A percentile compares a stretch with the other conserved stretches of the same genome.
phyloP scores from a whole-genome alignment of 2,797 vertebrate genomes.

The Lacerta viridis region DNA sequence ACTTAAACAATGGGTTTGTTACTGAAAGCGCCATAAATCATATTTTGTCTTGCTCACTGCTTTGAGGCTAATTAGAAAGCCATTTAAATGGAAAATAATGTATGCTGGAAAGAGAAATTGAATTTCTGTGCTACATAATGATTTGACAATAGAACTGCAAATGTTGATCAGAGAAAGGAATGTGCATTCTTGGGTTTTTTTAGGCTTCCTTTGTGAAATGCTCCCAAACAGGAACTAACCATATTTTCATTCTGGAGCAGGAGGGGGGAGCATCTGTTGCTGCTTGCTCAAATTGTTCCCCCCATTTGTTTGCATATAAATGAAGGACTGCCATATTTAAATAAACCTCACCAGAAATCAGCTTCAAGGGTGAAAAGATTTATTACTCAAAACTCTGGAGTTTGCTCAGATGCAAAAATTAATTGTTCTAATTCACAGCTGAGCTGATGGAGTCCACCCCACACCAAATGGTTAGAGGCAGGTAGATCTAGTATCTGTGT shows the following conservation, averaged over 20 bases:
- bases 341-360: not conserved
- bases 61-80: constrained; percentile 68
- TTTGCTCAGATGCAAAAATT: not conserved
- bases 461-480: constrained; percentile 15
- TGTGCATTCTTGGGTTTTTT: constrained; percentile 45
- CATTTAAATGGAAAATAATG: constrained; percentile 69
- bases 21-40: constrained; percentile 58
- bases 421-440: constrained; percentile 54
- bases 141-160: constrained; percentile 45
- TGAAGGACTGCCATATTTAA: not conserved
- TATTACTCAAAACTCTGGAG: not conserved
- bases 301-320: not conserved
- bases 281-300: not conserved
- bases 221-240: constrained; percentile 43
- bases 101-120: constrained; percentile 64
- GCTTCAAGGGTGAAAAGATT: constrained; percentile 30
- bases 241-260: not conserved
- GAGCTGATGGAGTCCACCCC: constrained; percentile 51
- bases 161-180: constrained; percentile 48
- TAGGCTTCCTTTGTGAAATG: constrained; percentile 39
- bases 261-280: not conserved
- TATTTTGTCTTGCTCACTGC: constrained; percentile 59
- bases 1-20: constrained; percentile 62
- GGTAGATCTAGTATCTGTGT: constrained; percentile 48
- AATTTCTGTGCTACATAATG: constrained; percentile 61